Evolutionary conservation across 2,888 invertebrate species (phyloP).

Genomic region (Melipona bicolor): DNA sequence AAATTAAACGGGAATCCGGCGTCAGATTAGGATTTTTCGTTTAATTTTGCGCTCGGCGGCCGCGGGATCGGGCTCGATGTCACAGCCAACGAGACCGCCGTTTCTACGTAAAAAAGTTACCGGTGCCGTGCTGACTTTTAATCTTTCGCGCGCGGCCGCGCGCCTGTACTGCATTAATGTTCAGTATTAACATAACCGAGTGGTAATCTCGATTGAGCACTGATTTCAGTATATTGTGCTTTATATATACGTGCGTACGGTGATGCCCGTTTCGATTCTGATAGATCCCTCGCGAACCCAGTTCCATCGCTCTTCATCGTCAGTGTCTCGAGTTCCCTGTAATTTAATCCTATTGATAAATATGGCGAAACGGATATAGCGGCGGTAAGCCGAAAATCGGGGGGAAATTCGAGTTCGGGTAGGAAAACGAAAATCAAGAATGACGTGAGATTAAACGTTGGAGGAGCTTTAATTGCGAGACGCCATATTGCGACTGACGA

Average conservation of each 20-base stretch:
- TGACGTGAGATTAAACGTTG: too few species aligned
- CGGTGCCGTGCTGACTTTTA: slow-evolving; percentile 61
- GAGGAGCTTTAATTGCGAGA: too few species aligned
- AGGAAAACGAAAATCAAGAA: too few species aligned
- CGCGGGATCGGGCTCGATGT: slow-evolving; percentile 61
- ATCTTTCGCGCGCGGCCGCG: slow-evolving; percentile 59
- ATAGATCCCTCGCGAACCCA: not conserved
- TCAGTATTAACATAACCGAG: slow-evolving; percentile 62
- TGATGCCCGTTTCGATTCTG: not conserved
- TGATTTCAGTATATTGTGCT: slow-evolving; percentile 30
- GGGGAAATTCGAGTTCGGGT: too few species aligned
- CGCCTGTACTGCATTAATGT: slow-evolving; percentile 67
- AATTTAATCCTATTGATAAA: not conserved
- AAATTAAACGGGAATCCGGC: slow-evolving; percentile 45
- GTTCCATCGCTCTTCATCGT: not conserved
- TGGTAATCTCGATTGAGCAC: slow-evolving; percentile 48
- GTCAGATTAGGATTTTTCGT: slow-evolving; percentile 41
- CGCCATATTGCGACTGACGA: too few species aligned
- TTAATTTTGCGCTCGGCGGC: slow-evolving; percentile 38
- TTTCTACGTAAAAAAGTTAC: slow-evolving; percentile 46
- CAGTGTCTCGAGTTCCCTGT: not conserved
- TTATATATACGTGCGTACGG: slow-evolving; percentile 10
- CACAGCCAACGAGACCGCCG: slow-evolving; percentile 59
- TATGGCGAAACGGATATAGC: not conserved
- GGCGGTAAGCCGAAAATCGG: too few species aligned